Evolutionary conservation across 2,888 invertebrate genomes (phyloP), one percentile per base, ranked within the genome.

Genomic region (Epirrhoe alternata): DNA sequence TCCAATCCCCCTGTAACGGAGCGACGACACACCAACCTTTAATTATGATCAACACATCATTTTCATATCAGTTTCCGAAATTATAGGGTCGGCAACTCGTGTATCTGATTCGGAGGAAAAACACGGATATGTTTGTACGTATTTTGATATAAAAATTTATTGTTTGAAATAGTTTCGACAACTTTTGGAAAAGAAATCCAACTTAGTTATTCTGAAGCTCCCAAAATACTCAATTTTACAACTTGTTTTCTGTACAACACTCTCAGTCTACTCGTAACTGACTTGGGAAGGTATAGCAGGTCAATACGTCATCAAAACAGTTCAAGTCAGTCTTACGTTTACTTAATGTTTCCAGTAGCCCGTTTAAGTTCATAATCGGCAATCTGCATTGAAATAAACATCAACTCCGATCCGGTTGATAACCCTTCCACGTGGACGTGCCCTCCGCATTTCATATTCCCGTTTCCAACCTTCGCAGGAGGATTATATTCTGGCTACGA

Each of bases 1-100:
- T 89, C 89, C 89, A 87, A 90, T 89, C 89, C 89, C 88, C 86
- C 85, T 82, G 81, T 82, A 85, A 80, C 81, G 82, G 82, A 86
- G 81, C 81, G 84, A 83, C 87, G 88, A 90, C 90, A 88, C 85
- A 84, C 86, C 82, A 92, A 91, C 92, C 93, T 93, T 92, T 92
- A 91, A 93, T 93, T 93, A 93, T 93, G 91, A 92, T 92, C 92
- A 93, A 92, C 93, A 92, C 93, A 90, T 92, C 86, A 91, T 92
- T 91, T 91, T 90, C 89, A 87, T 90, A 84, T 86, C 84, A 81
- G 84, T 84, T 83, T 84, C 84, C 80, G 71, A 81, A 83, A 85
- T 81, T 77, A 77, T 85, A 88, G 92, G 90, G 91, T 81, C 90
- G 88, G 38, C 86, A 75, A 42, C 0, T 52, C 53, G 12, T 12